phyloP scores from a whole-genome alignment of 2,797 vertebrate species.

The Gallinago stenura region DNA sequence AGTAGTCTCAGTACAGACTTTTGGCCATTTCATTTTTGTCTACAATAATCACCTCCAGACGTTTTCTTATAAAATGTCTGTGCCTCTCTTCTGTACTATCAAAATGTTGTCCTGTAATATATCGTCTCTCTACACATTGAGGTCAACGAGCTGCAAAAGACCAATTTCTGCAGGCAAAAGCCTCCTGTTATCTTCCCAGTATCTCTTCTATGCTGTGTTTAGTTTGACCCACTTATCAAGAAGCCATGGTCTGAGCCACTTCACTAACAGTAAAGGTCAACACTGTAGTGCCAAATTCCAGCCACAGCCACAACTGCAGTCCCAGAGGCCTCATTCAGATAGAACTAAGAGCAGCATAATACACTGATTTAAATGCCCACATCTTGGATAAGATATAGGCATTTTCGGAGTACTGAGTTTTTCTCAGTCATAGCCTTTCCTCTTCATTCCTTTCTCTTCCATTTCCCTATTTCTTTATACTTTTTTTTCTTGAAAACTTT shows the following conservation, averaged over 20 bases:
- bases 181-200: not conserved
- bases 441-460: not conserved
- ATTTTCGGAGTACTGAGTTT: not conserved
- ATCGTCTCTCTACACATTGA: not conserved
- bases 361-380: not conserved
- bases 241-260: slow-evolving; percentile 13
- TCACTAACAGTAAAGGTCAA: slow-evolving; percentile 15
- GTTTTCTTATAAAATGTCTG: not conserved
- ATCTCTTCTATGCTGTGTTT: not conserved
- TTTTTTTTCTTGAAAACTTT: not conserved
- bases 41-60: not conserved
- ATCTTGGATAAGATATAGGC: not conserved
- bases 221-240: slow-evolving; percentile 35
- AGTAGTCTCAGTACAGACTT: not conserved
- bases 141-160: not conserved
- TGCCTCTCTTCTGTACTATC: not conserved
- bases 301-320: not conserved
- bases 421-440: not conserved
- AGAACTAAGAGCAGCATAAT: not conserved
- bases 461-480: not conserved
- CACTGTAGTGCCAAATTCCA: slow-evolving; percentile 11
- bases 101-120: not conserved
- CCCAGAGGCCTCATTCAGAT: not conserved
- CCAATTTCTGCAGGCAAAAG: not conserved
- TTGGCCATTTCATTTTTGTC: not conserved